Evolutionary conservation across 2,113 vertebrate species (phyloP).

Genomic region (Apodemus sylvaticus): DNA sequence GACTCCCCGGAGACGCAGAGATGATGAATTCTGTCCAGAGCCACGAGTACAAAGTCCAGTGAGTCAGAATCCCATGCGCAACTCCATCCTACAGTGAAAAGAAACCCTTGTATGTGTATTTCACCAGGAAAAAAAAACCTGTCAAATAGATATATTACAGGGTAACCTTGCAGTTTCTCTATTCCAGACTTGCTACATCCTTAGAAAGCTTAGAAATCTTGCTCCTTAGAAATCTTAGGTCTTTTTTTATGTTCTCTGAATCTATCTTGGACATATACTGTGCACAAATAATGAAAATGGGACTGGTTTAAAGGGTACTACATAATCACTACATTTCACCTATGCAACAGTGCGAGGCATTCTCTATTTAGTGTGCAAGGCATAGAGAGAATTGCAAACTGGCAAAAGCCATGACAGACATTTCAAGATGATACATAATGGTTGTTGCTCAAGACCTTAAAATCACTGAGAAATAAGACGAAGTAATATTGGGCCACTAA

Average conservation of each 20-base stretch:
- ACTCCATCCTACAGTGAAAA: slow-evolving; percentile 30
- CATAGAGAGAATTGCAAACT: not conserved
- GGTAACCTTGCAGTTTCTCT: not conserved
- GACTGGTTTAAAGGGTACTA: slow-evolving; percentile 49
- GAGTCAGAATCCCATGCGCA: slow-evolving; percentile 27
- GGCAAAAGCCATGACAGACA: not conserved
- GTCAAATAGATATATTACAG: slow-evolving; percentile 49
- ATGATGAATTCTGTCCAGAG: slow-evolving; percentile 37
- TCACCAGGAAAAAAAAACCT: slow-evolving; percentile 57
- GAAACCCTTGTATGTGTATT: slow-evolving; percentile 48
- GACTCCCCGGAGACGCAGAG: not conserved
- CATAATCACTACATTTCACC: slow-evolving; percentile 52
- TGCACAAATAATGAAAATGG: slow-evolving; percentile 61
- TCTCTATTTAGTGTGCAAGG: not conserved
- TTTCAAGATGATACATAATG: not conserved
- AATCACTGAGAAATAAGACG: not conserved
- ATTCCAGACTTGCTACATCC: slow-evolving; percentile 30
- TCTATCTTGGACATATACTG: slow-evolving; percentile 32
- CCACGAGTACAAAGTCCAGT: slow-evolving; percentile 9
- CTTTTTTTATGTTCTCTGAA: slow-evolving; percentile 42
- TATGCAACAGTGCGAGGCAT: slow-evolving; percentile 10
- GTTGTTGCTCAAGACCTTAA: not conserved
- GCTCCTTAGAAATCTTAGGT: not conserved
- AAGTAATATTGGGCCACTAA: not conserved
- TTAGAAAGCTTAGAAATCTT: slow-evolving; percentile 17